A percentile compares a stretch with the other conserved stretches of the same genome.
phyloP scores from a whole-genome alignment of 2,888 invertebrate species.

The Nowickia ferox region DNA sequence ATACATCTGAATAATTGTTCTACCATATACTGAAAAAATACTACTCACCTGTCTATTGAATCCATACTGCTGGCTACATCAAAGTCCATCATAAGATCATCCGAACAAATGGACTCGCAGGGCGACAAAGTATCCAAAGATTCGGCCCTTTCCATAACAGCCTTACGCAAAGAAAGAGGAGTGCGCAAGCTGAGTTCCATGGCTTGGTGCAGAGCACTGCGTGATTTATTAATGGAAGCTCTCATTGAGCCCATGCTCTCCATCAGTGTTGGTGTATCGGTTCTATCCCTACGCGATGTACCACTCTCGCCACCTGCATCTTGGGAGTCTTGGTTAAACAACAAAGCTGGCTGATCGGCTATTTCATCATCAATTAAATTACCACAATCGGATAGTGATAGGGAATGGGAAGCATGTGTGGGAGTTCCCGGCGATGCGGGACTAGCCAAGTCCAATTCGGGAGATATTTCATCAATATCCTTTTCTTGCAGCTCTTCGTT shows the following conservation, averaged over 20 bases:
- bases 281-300: slow-evolving; percentile 82
- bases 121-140: slow-evolving; percentile 93
- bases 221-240: slow-evolving; percentile 78
- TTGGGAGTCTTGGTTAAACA: slow-evolving; percentile 87
- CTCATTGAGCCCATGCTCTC: slow-evolving; percentile 82
- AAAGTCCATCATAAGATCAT: slow-evolving; percentile 94
- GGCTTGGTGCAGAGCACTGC: slow-evolving; percentile 81
- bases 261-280: slow-evolving; percentile 83
- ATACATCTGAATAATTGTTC: not conserved
- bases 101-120: slow-evolving; percentile 92
- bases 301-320: slow-evolving; percentile 76
- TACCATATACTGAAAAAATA: not conserved
- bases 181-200: slow-evolving; percentile 83
- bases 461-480: slow-evolving; percentile 83
- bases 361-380: slow-evolving; percentile 94
- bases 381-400: slow-evolving; percentile 90
- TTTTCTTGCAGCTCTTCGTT: slow-evolving; percentile 83
- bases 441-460: slow-evolving; percentile 83
- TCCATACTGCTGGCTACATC: slow-evolving; percentile 85
- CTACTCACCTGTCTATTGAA: slow-evolving; percentile 81
- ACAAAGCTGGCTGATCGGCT: slow-evolving; percentile 93
- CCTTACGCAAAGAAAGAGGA: slow-evolving; percentile 80
- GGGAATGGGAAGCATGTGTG: slow-evolving; percentile 90
- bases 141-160: slow-evolving; percentile 86
- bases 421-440: slow-evolving; percentile 90